Evolutionary conservation across 2,113 vertebrate genomes (phyloP), one percentile per base, ranked within the genome.

Genomic region (Cyprinodon brontotheroides): DNA sequence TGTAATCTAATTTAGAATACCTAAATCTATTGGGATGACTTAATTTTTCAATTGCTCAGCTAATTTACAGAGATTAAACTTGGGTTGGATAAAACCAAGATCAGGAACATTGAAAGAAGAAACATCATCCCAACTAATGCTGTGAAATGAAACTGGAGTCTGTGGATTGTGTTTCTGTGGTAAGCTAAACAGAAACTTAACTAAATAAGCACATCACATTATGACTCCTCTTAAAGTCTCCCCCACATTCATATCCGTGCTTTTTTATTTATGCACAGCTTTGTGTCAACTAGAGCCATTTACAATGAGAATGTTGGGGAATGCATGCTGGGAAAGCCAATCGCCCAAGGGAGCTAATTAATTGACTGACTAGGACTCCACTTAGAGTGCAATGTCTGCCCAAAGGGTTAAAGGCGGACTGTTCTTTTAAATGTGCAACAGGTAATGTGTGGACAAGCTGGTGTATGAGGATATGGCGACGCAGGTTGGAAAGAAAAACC

Each of bases 301-400:
- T 78, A 84, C 83, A 71, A 76, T 22, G 43, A 89, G 73, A 84
- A 77, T 72, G 72, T 65, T 84, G 80, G 85, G 78, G 78, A 85
- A 85, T 88, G 85, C 91, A 86, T 81, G 88, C 88, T 91, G 91
- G 85, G 86, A 91, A 89, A 80, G 88, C 79, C 74, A 73, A 76
- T 50, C 37, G 75, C 86, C 29, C 86, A 60, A 79, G 89, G 75
- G 82, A 89, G 86, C 83, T 76, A 89, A 90, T 89, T 92, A 92
- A 87, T 81, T 87, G 85, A 81, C 86, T 66, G 81, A 83, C 82
- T 85, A 79, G 65, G 87, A 87, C 81, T 79, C 85, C 78, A 74
- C 80, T 60, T 67, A 85, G 82, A 90, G 77, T 75, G 9, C 68
- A 22, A 3, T 36, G 82, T 87, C 75, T 77, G 82, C 80, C 73